Evolutionary conservation across 1,140 invertebrate species (phyloP).

Genomic region (Mizuhopecten yessoensis): DNA sequence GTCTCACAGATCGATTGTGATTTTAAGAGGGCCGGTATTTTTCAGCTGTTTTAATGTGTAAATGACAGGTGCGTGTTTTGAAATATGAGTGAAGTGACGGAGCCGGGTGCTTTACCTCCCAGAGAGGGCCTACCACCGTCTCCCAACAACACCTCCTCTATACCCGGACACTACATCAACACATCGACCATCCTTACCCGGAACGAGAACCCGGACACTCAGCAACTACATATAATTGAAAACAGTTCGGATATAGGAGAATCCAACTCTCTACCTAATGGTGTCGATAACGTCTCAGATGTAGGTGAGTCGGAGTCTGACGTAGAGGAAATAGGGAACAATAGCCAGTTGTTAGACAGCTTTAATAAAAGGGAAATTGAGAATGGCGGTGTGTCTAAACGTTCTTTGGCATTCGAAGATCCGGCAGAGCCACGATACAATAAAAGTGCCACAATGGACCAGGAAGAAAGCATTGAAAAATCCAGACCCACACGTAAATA

Average conservation of each 20-base stretch:
- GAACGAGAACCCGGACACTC: not conserved
- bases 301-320: slow-evolving; percentile 13
- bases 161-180: slow-evolving; percentile 3
- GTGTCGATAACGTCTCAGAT: not conserved
- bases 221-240: not conserved
- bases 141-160: not conserved
- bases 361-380: slow-evolving; percentile 4
- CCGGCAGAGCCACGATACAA: not conserved
- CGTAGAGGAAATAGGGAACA: not conserved
- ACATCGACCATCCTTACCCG: not conserved
- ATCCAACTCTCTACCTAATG: not conserved
- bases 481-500: slow-evolving; percentile 9
- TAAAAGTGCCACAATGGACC: not conserved
- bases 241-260: not conserved
- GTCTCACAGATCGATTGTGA: not conserved
- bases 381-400: slow-evolving; percentile 25
- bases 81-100: not conserved
- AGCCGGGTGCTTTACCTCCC: not conserved
- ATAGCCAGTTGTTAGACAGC: not conserved
- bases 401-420: not conserved
- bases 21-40: not conserved
- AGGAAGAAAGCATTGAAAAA: not conserved
- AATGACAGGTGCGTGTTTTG: slow-evolving; percentile 3
- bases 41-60: not conserved
- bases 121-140: not conserved